Base-by-base conservation (phyloP, 2,888 invertebrate genomes). In the Xestia c-nigrum region DNA sequence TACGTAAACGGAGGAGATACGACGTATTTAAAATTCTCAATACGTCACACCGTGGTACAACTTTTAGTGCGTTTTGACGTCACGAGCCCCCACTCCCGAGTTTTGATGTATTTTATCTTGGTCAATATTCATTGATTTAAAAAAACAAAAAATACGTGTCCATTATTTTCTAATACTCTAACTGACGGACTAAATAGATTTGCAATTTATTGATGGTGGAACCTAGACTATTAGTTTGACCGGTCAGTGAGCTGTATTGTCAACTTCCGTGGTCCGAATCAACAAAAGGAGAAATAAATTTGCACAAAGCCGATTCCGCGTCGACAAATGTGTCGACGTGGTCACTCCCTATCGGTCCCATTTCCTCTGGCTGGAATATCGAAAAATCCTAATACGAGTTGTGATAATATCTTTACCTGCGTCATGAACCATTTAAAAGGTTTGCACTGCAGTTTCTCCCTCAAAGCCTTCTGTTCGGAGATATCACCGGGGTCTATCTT, bases 371-470 rank as follows among this genome's bases (percentile, higher is more conserved):
- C 16, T 40, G 1, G 10, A 1, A 21, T 31, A 10, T 6, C 2
- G 5, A 16, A n/a, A 57, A 12, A 19, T 24, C 7, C 24, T 69
- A 6, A 19, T 52, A 43, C 24, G 19, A 21, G 0, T 50, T 16
- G 10, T 0, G 47, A 43, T 14, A 0, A 12, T 31, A 72, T 59
- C 43, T 43, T 69, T 64, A 95, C 96, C 90, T 98, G 98, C 77
- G 98, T 98, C 97, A 99, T 99, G 92, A 99, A 99, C 99, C 99
- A 99, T 82, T 98, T 98, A 95, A 99, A 99, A 0, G 99, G 96
- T 93, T 99, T 99, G 95, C 99, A 99, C 7, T 98, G 94, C 1
- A 99, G 97, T 31, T 96, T 97, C 65, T 97, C 92, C 16, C 99
- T 95, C n/a, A 99, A 94, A 0, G 97, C 98, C 79, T 97, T 97